Base-by-base conservation (phyloP, 53 echinoderm and acorn worm species). In the Paelopatides confundens region DNA sequence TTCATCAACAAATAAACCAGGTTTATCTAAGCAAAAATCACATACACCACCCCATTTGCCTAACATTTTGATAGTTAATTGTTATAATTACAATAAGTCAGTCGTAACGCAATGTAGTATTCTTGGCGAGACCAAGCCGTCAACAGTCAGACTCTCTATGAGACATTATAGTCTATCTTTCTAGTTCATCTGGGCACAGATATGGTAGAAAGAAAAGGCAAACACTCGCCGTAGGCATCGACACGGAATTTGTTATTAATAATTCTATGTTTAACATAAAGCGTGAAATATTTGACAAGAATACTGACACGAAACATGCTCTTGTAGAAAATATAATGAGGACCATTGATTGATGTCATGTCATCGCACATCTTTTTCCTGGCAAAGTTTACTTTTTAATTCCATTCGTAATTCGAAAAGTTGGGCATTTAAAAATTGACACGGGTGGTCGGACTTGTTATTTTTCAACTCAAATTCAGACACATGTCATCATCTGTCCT, bases 61-160 rank as follows among this genome's bases (percentile, higher is more conserved):
- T 26, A 39, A 74, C 29, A 74, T 74, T 74, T 39, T 26, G 74
- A 39, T 18, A 23, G 26, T 46, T 74, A 74, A 74, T 74, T 74
- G 74, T 74, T 74, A 74, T 74, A 74, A 74, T 74, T 74, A 74
- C 40, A 24, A 40, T n/a, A 74, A 74, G 74, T 74, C 74, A 39
- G 26, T 43, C 40, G 74, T 39, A 74, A 74, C 74, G 39, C 21
- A n/a, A 43, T 35, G 27, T 23, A 26, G 39, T 46, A 46, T 36
- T 39, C 15, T 39, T 74, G 74, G 46, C 43, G 46, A 74, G 40
- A 74, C 40, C 26, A 26, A 13, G 33, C 74, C 46, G 34, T 74
- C 74, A 74, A 43, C 74, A 46, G 74, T 74, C 74, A 46, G 74
- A 21, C 58, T 43, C 43, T 43, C 8, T 43, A 43, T 43, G 12